These are phyloP conservation scores for Agonopterix alstromeriana DNA, from an alignment of 2,888 invertebrate genomes.

Conservation along the genomic window DNA sequence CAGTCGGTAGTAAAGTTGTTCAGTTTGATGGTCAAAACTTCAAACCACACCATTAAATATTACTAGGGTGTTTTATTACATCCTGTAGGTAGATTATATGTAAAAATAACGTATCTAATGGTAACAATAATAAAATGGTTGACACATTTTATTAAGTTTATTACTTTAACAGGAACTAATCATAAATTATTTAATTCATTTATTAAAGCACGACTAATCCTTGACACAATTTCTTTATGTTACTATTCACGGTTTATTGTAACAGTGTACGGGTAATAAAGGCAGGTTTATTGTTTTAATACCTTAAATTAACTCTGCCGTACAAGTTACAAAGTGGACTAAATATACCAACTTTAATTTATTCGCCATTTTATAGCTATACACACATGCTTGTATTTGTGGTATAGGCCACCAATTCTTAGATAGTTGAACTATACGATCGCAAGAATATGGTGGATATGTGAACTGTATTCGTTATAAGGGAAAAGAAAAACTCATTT, in stretches of 20 bases:
- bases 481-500: no score
- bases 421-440: conserved; percentile 1
- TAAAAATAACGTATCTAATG: no score
- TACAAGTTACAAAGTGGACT: conserved; percentile 17
- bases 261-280: conserved; percentile 6
- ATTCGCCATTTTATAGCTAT: conserved; percentile 29
- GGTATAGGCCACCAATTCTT: conserved; percentile 17
- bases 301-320: conserved; percentile 15
- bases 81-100: no score
- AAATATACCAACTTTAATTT: conserved; percentile 31
- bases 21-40: no score
- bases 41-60: no score
- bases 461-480: no score
- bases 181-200: background rate
- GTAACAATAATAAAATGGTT: no score
- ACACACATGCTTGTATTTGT: conserved; percentile 20
- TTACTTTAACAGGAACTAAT: background rate
- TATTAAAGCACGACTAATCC: conserved; percentile 3
- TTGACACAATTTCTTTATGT: conserved; percentile 5
- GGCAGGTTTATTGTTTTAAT: conserved; percentile 14
- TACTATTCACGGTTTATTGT: conserved; percentile 2
- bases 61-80: no score
- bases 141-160: no score
- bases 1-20: no score
- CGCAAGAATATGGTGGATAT: conserved; percentile 4